Percentiles rank a stretch among this genome's conserved stretches.
phyloP scores from a whole-genome alignment of 2,888 invertebrate species.

The Lathronympha strigana region DNA sequence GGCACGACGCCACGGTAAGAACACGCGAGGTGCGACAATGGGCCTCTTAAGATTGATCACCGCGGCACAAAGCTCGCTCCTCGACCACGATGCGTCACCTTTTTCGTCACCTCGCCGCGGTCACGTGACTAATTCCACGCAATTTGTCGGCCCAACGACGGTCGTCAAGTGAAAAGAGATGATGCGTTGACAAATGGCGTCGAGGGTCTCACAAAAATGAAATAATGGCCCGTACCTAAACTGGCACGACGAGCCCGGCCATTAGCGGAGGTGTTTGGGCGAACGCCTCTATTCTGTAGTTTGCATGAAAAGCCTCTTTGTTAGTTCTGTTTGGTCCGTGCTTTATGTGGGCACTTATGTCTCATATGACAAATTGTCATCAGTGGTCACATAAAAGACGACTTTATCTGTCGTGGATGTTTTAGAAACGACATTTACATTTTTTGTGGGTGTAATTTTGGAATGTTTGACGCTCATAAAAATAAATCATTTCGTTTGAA shows the following conservation, averaged over 20 bases:
- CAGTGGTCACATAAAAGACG: slow-evolving; percentile 66
- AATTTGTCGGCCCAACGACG: slow-evolving; percentile 79
- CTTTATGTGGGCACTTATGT: slow-evolving; percentile 79
- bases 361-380: slow-evolving; percentile 78
- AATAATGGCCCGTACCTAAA: slow-evolving; percentile 81
- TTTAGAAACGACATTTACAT: slow-evolving; percentile 46
- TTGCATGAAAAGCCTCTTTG: slow-evolving; percentile 80
- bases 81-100: slow-evolving; percentile 74
- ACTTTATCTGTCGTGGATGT: slow-evolving; percentile 56
- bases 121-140: slow-evolving; percentile 81
- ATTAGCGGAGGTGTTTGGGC: slow-evolving; percentile 83
- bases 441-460: slow-evolving; percentile 47
- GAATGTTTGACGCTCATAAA: slow-evolving; percentile 42
- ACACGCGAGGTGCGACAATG: slow-evolving; percentile 71
- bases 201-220: slow-evolving; percentile 82
- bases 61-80: slow-evolving; percentile 62
- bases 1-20: slow-evolving; percentile 42
- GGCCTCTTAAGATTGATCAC: slow-evolving; percentile 74
- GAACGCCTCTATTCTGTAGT: slow-evolving; percentile 81
- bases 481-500: slow-evolving; percentile 28
- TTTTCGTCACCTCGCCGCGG: slow-evolving; percentile 81
- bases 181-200: slow-evolving; percentile 81
- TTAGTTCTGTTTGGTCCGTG: slow-evolving; percentile 78
- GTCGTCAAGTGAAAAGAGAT: slow-evolving; percentile 78
- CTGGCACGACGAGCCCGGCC: slow-evolving; percentile 74